These are phyloP conservation scores for Melangyna quadrimaculata DNA, from an alignment of 2,888 invertebrate genomes.

Conservation along the genomic window DNA sequence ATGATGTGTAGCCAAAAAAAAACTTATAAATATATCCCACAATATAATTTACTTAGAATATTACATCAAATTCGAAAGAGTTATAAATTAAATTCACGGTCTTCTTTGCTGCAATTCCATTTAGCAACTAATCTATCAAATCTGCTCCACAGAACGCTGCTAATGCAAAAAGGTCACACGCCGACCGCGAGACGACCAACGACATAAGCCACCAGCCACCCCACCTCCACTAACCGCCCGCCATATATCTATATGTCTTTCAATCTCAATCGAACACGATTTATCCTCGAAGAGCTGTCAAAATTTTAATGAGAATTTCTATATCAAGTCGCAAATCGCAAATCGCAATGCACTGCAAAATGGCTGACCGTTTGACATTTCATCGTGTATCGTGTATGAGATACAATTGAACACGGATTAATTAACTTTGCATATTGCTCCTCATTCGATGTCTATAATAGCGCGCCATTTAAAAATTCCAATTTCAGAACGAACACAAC, in stretches of 20 bases:
- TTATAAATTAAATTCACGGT: conserved; percentile 17
- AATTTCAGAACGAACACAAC: conserved; percentile 48
- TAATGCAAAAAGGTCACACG: conserved; percentile 55
- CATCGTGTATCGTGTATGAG: conserved; percentile 6
- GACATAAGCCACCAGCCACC: background rate
- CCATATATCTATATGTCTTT: conserved; percentile 54
- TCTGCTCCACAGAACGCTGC: conserved; percentile 8
- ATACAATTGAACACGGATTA: conserved; percentile 49
- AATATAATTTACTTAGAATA: background rate
- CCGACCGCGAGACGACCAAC: background rate
- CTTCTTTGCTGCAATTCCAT: background rate
- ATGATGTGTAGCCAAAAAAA: background rate
- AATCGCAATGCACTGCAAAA: no score
- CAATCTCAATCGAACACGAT: conserved; percentile 59
- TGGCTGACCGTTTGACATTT: conserved; percentile 66
- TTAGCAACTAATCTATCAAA: conserved; percentile 42
- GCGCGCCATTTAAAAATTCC: conserved; percentile 50
- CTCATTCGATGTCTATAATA: conserved; percentile 41
- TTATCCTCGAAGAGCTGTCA: conserved; percentile 69
- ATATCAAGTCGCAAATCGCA: background rate
- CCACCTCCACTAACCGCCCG: background rate
- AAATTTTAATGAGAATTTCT: conserved; percentile 67
- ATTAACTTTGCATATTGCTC: conserved; percentile 67
- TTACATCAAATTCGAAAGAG: background rate
- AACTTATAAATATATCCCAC: background rate